A percentile compares a stretch with the other conserved stretches of the same genome.
Conservation (phyloP, 1,140 invertebrate species). For the Mactra quadrangularis region DNA sequence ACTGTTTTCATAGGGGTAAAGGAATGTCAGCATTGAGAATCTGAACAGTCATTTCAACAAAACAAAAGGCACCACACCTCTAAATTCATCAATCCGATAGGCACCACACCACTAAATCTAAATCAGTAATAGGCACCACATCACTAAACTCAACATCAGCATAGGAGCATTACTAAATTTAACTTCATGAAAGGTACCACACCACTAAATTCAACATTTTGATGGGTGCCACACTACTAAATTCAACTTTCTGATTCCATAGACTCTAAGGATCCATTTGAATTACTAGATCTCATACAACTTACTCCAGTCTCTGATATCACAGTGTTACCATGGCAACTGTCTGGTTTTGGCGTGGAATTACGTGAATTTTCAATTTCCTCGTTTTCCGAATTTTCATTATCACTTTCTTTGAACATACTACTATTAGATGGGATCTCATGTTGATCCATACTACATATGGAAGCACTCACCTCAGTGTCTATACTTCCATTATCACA, state of each 20-base stretch:
- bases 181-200: no score
- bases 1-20: no score
- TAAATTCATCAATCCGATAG: no score
- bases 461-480: slow-evolving; percentile 48
- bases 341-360: slow-evolving; percentile 57
- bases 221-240: no score
- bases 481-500: slow-evolving; percentile 42
- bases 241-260: slow-evolving; percentile 18
- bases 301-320: slow-evolving; percentile 23
- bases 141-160: no score
- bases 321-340: slow-evolving; percentile 27
- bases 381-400: slow-evolving; percentile 1
- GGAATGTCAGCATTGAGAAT: no score
- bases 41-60: no score
- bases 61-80: no score
- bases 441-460: slow-evolving; percentile 30
- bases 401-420: slow-evolving; percentile 20
- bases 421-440: slow-evolving; percentile 5
- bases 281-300: not conserved
- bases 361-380: slow-evolving; percentile 32
- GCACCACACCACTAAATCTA: no score
- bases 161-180: no score
- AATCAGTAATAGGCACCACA: no score
- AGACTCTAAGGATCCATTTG: slow-evolving; percentile 27
- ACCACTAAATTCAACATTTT: slow-evolving; percentile 17